phyloP scores from a whole-genome alignment of 2,888 invertebrate species.

The Sphinx pinastri region DNA sequence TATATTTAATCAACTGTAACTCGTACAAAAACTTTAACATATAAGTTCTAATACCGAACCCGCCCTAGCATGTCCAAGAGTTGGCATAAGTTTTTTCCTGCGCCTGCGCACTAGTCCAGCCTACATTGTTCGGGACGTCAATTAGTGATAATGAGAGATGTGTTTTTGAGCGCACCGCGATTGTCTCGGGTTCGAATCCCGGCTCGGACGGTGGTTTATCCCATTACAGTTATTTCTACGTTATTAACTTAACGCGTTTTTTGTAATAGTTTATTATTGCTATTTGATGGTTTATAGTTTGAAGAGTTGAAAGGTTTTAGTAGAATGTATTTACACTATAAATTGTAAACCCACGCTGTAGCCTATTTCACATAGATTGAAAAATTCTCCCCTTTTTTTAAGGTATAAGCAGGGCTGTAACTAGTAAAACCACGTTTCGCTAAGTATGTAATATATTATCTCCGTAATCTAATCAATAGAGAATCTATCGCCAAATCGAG shows the following conservation, averaged over 20 bases:
- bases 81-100: slow-evolving; percentile 64
- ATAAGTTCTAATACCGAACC: slow-evolving; percentile 16
- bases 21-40: background rate
- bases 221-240: slow-evolving; percentile 24
- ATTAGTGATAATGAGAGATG: slow-evolving; percentile 78
- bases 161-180: slow-evolving; percentile 62
- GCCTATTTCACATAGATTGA: background rate
- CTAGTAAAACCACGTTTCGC: too few species aligned
- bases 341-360: background rate
- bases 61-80: too few species aligned
- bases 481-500: background rate
- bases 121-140: slow-evolving; percentile 78
- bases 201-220: slow-evolving; percentile 4
- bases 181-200: slow-evolving; percentile 42
- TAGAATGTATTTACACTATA: background rate
- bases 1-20: background rate
- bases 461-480: background rate
- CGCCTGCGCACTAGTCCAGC: slow-evolving; percentile 61
- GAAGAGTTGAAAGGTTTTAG: background rate
- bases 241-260: slow-evolving; percentile 23
- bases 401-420: too few species aligned
- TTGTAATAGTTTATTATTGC: slow-evolving; percentile 5
- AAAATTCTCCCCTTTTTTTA: too few species aligned
- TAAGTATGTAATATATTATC: too few species aligned
- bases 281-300: background rate